Percentiles rank a stretch among this genome's conserved stretches.
Evolutionary conservation across 2,113 vertebrate species (phyloP).

Genomic region (Gallinago media): DNA sequence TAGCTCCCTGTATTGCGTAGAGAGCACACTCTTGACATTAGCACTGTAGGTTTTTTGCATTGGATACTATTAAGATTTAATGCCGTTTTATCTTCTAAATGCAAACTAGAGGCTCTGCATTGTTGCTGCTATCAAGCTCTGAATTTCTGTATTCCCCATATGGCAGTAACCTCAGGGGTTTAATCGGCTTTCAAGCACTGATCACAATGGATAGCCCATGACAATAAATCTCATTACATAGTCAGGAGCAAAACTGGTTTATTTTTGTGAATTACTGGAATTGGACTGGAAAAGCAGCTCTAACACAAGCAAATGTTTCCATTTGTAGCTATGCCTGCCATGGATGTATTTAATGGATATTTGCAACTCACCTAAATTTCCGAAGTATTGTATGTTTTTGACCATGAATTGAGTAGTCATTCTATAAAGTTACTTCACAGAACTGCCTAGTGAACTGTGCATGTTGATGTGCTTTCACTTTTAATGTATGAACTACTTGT

Average conservation of each 20-base stretch:
- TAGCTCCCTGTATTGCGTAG: not conserved
- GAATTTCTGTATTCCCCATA: not conserved
- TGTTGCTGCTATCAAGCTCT: not conserved
- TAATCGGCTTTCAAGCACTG: not conserved
- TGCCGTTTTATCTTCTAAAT: not conserved
- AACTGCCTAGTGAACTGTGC: conserved; percentile 76
- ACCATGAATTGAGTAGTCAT: conserved; percentile 73
- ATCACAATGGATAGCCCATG: not conserved
- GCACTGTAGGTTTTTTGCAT: not conserved
- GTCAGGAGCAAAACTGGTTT: not conserved
- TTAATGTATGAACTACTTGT: conserved; percentile 90
- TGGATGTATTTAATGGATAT: conserved; percentile 85
- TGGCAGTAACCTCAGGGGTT: not conserved
- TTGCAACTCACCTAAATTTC: conserved; percentile 70
- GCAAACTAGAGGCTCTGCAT: not conserved
- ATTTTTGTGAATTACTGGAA: not conserved
- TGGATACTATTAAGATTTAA: not conserved
- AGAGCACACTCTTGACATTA: not conserved
- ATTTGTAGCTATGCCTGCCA: conserved; percentile 54
- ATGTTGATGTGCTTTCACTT: conserved; percentile 85
- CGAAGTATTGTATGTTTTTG: conserved; percentile 73
- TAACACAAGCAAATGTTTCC: conserved; percentile 68
- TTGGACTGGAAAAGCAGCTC: conserved; percentile 74
- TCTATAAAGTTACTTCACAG: conserved; percentile 76
- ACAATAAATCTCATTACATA: not conserved